phyloP scores from a whole-genome alignment of 2,113 vertebrate species.

The Turnix velox region DNA sequence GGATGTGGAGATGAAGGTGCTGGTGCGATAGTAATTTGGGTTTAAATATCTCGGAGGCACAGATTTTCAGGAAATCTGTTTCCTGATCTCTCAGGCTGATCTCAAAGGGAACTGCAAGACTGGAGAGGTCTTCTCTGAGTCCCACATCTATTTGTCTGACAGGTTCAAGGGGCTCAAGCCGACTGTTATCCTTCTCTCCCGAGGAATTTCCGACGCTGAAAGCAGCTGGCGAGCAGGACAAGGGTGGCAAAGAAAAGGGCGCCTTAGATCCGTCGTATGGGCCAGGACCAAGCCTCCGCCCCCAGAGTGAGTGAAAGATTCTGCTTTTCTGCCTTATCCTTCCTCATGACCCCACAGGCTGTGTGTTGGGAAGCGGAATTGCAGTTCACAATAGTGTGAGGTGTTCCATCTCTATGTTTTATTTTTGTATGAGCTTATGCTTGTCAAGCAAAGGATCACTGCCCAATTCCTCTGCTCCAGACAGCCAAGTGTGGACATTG shows the following conservation, averaged over 20 bases:
- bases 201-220: slow-evolving; percentile 99
- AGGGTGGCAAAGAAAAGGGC: slow-evolving; percentile 99
- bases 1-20: background rate
- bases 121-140: background rate
- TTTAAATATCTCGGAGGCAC: background rate
- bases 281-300: slow-evolving; percentile 99
- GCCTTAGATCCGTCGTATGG: slow-evolving; percentile 99
- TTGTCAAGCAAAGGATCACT: background rate
- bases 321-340: background rate
- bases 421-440: background rate
- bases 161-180: slow-evolving; percentile 99
- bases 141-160: background rate
- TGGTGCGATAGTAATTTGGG: background rate
- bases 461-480: background rate
- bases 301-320: slow-evolving; percentile 85
- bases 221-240: slow-evolving; percentile 99
- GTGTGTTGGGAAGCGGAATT: background rate
- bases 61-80: background rate
- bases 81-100: background rate
- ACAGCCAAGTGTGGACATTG: background rate
- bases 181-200: slow-evolving; percentile 99
- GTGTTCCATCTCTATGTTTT: background rate
- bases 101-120: background rate
- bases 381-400: background rate
- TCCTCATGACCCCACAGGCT: background rate